Evolutionary conservation across 2,113 vertebrate genomes (phyloP).

Genomic region (pig (Sus scrofa)): T2T-Sscrofa CM000816.6:51863001-51863500

Average conservation of each 20-base stretch:
- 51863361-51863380: neutral
- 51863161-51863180: neutral
- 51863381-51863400: neutral
- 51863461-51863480: neutral
- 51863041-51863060: no score
- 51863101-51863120: no score
- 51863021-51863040: no score
- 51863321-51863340: neutral
- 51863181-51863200: neutral
- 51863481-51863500: neutral
- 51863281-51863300: neutral
- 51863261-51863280: neutral
- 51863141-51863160: no score
- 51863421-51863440: neutral
- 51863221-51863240: neutral
- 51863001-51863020: no score
- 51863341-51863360: conserved; percentile 10
- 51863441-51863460: neutral
- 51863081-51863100: no score
- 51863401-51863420: neutral
- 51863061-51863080: no score
- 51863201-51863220: neutral
- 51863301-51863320: neutral
- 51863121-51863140: no score
- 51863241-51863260: neutral